Percentiles rank a stretch among this genome's conserved stretches.
Conservation (phyloP, 2,797 vertebrate genomes). For the Neosalanx taihuensis region DNA sequence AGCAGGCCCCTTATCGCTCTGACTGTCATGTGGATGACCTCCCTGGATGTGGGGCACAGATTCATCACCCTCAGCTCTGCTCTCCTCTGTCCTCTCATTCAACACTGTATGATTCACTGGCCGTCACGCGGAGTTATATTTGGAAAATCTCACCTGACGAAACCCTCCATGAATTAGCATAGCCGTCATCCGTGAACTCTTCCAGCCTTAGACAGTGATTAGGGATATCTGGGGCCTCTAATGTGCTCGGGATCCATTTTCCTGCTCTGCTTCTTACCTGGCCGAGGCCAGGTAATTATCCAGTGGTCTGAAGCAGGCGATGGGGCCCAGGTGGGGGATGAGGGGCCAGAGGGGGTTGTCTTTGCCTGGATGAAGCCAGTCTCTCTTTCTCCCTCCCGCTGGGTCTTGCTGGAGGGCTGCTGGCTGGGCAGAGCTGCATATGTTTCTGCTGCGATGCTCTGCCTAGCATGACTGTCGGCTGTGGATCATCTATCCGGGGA, state of each 20-base stretch:
- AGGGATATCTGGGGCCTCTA: background rate
- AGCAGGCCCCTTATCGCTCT: conserved; percentile 72
- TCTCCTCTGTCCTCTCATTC: conserved; percentile 44
- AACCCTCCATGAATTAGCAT: conserved; percentile 24
- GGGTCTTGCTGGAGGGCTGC: conserved; percentile 55
- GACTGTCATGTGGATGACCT: conserved; percentile 71
- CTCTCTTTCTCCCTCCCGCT: conserved; percentile 26
- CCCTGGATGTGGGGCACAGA: conserved; percentile 61
- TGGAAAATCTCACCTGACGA: conserved; percentile 50
- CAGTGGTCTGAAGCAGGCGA: background rate
- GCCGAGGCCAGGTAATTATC: background rate
- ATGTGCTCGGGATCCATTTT: background rate
- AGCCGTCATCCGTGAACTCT: background rate
- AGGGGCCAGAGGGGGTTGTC: background rate
- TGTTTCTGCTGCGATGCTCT: conserved; percentile 58
- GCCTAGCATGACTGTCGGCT: conserved; percentile 62
- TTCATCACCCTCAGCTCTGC: conserved; percentile 60
- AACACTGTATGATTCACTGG: conserved; percentile 49
- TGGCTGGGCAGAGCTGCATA: conserved; percentile 54
- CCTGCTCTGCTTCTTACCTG: background rate
- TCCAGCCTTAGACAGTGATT: background rate
- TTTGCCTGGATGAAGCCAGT: conserved; percentile 48
- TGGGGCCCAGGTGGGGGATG: no score
- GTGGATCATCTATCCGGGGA: conserved; percentile 66
- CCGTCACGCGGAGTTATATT: conserved; percentile 57